Evolutionary conservation across 2,113 vertebrate genomes (phyloP).

Genomic region (Rhynchomys soricoides): DNA sequence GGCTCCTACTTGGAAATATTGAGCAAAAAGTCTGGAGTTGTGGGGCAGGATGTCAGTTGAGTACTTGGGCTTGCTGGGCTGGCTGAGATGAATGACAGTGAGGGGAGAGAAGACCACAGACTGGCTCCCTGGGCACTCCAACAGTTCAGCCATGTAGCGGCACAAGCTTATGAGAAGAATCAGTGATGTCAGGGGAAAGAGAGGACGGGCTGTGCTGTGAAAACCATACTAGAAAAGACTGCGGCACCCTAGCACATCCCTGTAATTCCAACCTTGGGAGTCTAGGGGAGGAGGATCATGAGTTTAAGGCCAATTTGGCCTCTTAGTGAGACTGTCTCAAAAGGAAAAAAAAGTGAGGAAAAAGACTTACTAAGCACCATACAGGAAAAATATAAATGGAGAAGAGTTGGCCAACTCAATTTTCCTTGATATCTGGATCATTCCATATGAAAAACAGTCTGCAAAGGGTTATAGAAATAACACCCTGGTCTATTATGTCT

Average conservation of each 20-base stretch:
- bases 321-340: background rate
- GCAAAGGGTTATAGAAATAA: background rate
- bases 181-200: background rate
- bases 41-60: background rate
- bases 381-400: background rate
- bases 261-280: background rate
- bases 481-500: background rate
- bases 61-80: background rate
- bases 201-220: background rate
- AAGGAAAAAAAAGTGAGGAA: background rate
- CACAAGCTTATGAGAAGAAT: background rate
- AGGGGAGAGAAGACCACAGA: background rate
- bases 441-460: background rate
- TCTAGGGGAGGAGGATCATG: background rate
- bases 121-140: background rate
- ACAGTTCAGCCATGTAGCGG: background rate
- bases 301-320: background rate
- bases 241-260: background rate
- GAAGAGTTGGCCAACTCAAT: background rate
- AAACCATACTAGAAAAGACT: background rate
- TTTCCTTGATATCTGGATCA: background rate
- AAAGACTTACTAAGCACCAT: background rate
- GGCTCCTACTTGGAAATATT: background rate
- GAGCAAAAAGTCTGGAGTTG: background rate
- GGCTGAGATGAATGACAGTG: background rate